Conservation (phyloP, 1,140 invertebrate species). For the Zaprionus capensis region DNA sequence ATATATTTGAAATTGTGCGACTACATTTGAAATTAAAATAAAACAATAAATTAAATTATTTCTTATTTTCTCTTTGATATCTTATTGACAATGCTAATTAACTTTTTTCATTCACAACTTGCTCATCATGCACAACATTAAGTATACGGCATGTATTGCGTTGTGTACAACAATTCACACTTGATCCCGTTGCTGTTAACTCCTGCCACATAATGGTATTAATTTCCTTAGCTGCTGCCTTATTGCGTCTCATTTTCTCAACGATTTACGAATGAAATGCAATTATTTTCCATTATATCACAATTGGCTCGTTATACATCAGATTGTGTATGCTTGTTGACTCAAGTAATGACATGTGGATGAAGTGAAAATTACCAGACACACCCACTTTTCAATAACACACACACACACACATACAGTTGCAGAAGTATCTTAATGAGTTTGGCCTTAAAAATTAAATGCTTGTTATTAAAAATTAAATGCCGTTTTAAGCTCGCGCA, state of each 20-base stretch:
- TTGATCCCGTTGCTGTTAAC: background rate
- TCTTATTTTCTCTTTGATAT: no score
- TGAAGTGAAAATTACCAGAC: constrained; percentile 43
- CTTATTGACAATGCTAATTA: no score
- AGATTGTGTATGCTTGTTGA: constrained; percentile 64
- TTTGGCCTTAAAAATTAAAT: constrained; percentile 54
- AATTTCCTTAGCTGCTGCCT: background rate
- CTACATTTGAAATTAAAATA: no score
- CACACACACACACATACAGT: background rate
- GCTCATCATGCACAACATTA: background rate
- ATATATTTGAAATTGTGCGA: no score
- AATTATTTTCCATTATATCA: constrained; percentile 33
- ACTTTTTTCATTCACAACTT: background rate
- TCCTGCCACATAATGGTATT: background rate
- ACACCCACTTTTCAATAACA: constrained; percentile 6
- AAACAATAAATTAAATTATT: no score
- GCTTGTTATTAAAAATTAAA: constrained; percentile 76
- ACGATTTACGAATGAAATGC: constrained; percentile 16
- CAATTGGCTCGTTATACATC: constrained; percentile 37
- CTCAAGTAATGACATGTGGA: constrained; percentile 52
- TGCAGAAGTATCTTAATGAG: constrained; percentile 35
- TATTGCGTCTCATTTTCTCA: constrained; percentile 1
- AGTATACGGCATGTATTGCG: background rate
- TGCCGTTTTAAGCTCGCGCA: constrained; percentile 27
- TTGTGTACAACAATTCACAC: background rate